Conservation (phyloP, 2,888 invertebrate species). For the Pimpla rufipes region DNA sequence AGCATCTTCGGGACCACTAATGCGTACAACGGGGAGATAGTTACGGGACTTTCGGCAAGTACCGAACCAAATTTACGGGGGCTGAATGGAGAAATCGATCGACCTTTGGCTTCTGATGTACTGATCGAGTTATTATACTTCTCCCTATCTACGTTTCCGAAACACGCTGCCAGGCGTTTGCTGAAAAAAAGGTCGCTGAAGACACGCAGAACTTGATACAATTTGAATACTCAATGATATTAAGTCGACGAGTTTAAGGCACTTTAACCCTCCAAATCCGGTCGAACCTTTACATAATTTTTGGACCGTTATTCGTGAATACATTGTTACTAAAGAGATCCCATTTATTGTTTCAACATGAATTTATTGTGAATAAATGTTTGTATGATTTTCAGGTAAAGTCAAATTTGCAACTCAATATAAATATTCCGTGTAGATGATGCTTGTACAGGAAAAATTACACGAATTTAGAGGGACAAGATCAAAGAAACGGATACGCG, state of each 20-base stretch:
- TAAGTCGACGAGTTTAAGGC: background rate
- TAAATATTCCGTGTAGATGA: background rate
- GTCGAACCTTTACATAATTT: background rate
- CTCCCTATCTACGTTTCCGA: background rate
- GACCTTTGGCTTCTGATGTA: slow-evolving; percentile 7
- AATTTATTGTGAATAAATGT: background rate
- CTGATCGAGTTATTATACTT: background rate
- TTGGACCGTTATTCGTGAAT: no score
- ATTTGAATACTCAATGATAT: background rate
- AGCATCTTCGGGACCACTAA: slow-evolving; percentile 29
- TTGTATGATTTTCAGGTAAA: no score
- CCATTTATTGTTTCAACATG: no score
- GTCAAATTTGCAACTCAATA: background rate
- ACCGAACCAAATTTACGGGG: background rate
- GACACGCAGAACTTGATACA: slow-evolving; percentile 32
- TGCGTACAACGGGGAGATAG: slow-evolving; percentile 3
- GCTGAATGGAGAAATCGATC: slow-evolving; percentile 39
- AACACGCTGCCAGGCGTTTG: slow-evolving; percentile 27
- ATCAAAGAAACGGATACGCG: background rate
- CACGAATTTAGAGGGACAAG: background rate
- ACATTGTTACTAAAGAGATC: no score
- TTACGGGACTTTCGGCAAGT: slow-evolving; percentile 10
- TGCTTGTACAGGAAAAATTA: background rate
- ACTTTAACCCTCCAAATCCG: background rate
- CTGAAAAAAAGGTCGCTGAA: slow-evolving; percentile 26